These are phyloP conservation scores for Megatriorchis doriae DNA, from an alignment of 2,113 vertebrate genomes.

Conservation along the genomic window DNA sequence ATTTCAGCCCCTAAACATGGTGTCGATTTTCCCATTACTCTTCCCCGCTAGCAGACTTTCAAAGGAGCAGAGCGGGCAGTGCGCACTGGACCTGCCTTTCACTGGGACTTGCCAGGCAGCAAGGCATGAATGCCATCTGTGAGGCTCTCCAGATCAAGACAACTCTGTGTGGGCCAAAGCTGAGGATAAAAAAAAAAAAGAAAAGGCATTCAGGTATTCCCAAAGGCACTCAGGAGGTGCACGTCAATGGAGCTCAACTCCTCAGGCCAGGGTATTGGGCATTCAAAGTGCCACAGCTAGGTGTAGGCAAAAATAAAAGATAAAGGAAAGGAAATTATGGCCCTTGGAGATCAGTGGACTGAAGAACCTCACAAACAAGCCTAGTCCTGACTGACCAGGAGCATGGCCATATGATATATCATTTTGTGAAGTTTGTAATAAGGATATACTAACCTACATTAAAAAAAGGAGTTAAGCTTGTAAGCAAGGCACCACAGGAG, in stretches of 20 bases:
- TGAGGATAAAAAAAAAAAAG: background rate
- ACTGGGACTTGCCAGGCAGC: background rate
- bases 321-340: background rate
- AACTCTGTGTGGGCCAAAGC: background rate
- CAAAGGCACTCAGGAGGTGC: background rate
- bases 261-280: background rate
- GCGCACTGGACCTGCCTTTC: background rate
- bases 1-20: background rate
- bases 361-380: background rate
- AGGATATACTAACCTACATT: background rate
- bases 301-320: background rate
- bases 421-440: background rate
- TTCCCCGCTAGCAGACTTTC: background rate
- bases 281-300: background rate
- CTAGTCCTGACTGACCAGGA: background rate
- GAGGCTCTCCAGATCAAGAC: background rate
- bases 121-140: rapidly evolving
- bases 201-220: background rate
- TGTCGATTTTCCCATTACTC: background rate
- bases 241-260: background rate
- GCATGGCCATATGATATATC: background rate
- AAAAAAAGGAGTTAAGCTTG: background rate
- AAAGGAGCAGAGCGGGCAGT: background rate
- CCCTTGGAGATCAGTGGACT: background rate
- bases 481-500: background rate